Evolutionary conservation across 2,888 invertebrate species (phyloP).

Genomic region (Oscheius sp.): DNA sequence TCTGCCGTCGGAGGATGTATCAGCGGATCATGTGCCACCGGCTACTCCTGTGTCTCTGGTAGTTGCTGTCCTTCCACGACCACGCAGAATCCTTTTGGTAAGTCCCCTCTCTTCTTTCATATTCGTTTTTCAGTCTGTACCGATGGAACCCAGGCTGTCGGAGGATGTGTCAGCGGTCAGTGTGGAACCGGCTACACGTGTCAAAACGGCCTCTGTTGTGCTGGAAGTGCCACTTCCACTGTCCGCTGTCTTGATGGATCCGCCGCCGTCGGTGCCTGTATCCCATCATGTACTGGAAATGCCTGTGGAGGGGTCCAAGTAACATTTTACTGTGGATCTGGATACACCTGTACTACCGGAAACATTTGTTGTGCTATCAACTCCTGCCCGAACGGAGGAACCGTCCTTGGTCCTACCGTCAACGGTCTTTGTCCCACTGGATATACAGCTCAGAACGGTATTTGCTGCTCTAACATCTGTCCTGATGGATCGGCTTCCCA

Average conservation of each 20-base stretch:
- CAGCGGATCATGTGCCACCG: conserved; percentile 59
- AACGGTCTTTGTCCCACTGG: conserved; percentile 68
- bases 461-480: conserved; percentile 57
- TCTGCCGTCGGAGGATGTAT: conserved; percentile 59
- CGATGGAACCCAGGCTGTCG: conserved; percentile 70
- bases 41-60: conserved; percentile 60
- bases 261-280: conserved; percentile 62
- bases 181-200: conserved; percentile 70
- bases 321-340: conserved; percentile 65
- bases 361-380: conserved; percentile 69
- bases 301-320: conserved; percentile 55
- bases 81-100: conserved; percentile 55
- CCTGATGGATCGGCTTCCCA: conserved; percentile 46
- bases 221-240: conserved; percentile 61
- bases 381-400: conserved; percentile 64
- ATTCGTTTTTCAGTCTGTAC: conserved; percentile 58
- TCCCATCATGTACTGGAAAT: conserved; percentile 56
- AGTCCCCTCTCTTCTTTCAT: neutral
- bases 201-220: conserved; percentile 69
- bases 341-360: conserved; percentile 69
- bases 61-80: conserved; percentile 56
- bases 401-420: conserved; percentile 65
- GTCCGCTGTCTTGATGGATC: conserved; percentile 65
- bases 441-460: conserved; percentile 57
- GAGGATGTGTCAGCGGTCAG: conserved; percentile 69